Evolutionary conservation across 2,888 invertebrate genomes (phyloP), one percentile per base, ranked within the genome.

Genomic region (Tigriopus californicus): DNA sequence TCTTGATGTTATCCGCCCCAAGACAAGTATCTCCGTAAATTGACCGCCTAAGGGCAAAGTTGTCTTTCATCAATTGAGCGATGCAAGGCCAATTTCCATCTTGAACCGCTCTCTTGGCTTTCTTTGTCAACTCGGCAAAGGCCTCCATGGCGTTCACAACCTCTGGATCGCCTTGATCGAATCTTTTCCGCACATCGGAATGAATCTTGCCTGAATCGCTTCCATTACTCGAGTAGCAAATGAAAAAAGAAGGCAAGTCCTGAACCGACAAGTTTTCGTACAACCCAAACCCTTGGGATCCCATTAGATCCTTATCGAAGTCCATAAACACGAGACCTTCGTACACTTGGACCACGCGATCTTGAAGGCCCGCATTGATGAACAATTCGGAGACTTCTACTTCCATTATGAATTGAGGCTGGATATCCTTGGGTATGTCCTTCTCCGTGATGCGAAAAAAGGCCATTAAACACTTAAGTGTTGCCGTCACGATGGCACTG

Each of bases 251-350:
- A 8, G 65, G 65, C 40, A 65, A 51, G 8, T 40, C 44, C 20
- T 46, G 51, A 18, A 62, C 53, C 6, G 25, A 3, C 46, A 65
- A 53, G 20, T 60, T 48, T 24, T 57, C 61, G 57, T 65, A 65
- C 12, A 61, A 24, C 11, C 65, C 65, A 59, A 63, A 61, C n/a
- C 64, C 65, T n/a, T 62, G 55, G 4, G 46, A 33, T 8, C 60
- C 58, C 63, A 65, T 62, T 24, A 64, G 20, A 18, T 61, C 57
- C 49, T 59, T 41, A n/a, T 55, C 47, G 53, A 65, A 64, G 55
- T 65, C 64, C 65, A 65, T 65, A 61, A 62, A 65, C 42, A 65
- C 63, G 20, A 65, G 53, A 15, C 65, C 65, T 52, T 64, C 63
- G 61, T 64, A 65, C 25, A 65, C 63, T 61, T 65, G 65, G 4